Evolutionary conservation across 2,797 vertebrate species (phyloP), one percentile per base, ranked within the genome.

Genomic region (Pitangus sulphuratus): DNA sequence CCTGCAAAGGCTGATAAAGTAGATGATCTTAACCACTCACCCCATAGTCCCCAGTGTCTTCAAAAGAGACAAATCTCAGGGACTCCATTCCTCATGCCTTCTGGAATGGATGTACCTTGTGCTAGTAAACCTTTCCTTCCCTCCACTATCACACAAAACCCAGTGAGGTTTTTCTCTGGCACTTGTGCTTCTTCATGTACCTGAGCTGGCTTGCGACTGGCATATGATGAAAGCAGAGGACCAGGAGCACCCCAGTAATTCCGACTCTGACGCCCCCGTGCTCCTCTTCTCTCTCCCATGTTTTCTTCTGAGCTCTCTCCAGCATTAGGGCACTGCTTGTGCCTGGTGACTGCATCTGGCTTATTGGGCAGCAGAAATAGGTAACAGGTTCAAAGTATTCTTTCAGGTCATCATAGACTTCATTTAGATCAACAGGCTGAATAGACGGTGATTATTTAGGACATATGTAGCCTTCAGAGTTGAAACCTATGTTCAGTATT

Each of bases 11-110:
- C 44, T 89, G 58, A 39, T 76, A 60, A 79, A 89, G 45, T 42
- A 80, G 71, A 77, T 45, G 42, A 77, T 71, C 45, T 83, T 64
- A 95, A 33, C 57, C 80, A 66, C 33, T 88, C 54, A 28, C 19
- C 4, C 8, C 11, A 87, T 24, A 64, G 51, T 66, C 11, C 58
- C 78, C 82, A 44, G 17, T 74, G 71, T 77, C 89, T 89, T 96
- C 84, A 89, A 85, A 93, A 66, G 62, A 92, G 58, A 19, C n/a
- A 87, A 61, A 77, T 85, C 71, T 89, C 70, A 66, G 33, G 26
- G 50, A 62, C 37, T 79, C 31, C 1, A 0, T 47, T 91, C n/a
- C 83, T 86, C 0, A 0, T 51, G 31, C 61, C 53, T 78, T 25
- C 53, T 65, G 45, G 31, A 86, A 84, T 1, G 1, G 47, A 57